phyloP scores from a whole-genome alignment of 2,113 vertebrate species.

The Pachypanchax playfairii region DNA sequence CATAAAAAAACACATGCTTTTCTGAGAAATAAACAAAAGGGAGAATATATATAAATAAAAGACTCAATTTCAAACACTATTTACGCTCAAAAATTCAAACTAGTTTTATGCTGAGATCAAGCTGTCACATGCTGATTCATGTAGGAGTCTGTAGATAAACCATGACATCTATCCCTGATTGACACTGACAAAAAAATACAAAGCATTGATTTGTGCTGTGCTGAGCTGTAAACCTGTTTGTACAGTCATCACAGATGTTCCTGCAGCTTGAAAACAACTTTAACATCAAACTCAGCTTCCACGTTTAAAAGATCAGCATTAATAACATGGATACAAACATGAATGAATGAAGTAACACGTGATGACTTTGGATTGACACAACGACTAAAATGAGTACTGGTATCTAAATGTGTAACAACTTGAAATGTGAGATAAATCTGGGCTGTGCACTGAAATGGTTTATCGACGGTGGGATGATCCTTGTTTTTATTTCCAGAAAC shows the following conservation, averaged over 20 bases:
- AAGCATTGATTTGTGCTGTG: constrained; percentile 20
- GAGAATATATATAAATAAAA: no score
- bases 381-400: no score
- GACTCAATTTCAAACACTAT: background rate
- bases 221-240: constrained; percentile 44
- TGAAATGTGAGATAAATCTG: no score
- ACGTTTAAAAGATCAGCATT: background rate
- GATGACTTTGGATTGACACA: no score
- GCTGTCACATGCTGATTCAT: background rate
- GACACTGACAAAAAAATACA: constrained; percentile 24
- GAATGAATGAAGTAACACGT: no score
- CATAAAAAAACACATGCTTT: background rate
- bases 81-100: background rate
- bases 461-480: no score
- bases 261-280: constrained; percentile 7
- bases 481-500: no score
- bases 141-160: background rate
- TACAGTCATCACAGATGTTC: constrained; percentile 12
- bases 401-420: no score
- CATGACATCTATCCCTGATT: constrained; percentile 20
- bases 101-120: background rate
- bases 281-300: background rate
- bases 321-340: no score
- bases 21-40: no score
- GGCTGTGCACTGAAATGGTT: no score